Evolutionary conservation across 2,113 vertebrate species (phyloP), one percentile per base, ranked within the genome.

Genomic region (Orthochromis malagaraziensis): DNA sequence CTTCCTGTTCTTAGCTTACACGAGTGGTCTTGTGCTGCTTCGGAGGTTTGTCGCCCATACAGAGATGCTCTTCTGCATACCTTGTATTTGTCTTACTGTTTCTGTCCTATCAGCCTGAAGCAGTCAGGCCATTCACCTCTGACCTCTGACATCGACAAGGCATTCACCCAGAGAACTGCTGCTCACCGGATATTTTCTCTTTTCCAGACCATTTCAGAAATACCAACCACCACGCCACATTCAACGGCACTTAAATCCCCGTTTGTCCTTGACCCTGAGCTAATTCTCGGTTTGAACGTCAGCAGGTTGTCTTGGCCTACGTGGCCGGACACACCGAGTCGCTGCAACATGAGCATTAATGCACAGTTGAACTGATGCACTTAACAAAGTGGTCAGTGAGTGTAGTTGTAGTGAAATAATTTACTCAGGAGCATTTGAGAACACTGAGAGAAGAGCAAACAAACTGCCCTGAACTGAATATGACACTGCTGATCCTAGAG

Each of bases 141-240:
- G 58, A 19, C 58, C 60, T 65, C 9, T 63, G 58, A 19, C 58
- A n/a, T 63, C 4, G 1, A 63, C 58, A 4, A 63, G 17, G 57
- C 57, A 0, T 58, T 58, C 29, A 29, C 55, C 1, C 55, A 60
- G 57, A 60, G 26, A 60, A 17, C 57, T 58, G 24, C 13, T 29
- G 55, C 55, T 60, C 57, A 65, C 58, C 1, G 9, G 9, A n/a
- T n/a, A 65, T 35, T 65, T 65, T 7, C 17, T 65, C 31, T 12
- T 35, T 63, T 63, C 17, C 31, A 35, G 60, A 65, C 0, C 58
- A 33, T 19, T 60, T 60, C 14, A 16, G 26, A 58, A 58, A 29
- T 1, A 29, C 55, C 1, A 31, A 58, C 26, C 54, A 0, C 24
- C 55, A 0, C 11, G 21, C 21, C 54, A 1, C 3, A 31, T 31